A percentile compares a stretch with the other conserved stretches of the same genome.
Evolutionary conservation across 1,140 invertebrate genomes (phyloP).

Genomic region (Rhyzopertha dominica): DNA sequence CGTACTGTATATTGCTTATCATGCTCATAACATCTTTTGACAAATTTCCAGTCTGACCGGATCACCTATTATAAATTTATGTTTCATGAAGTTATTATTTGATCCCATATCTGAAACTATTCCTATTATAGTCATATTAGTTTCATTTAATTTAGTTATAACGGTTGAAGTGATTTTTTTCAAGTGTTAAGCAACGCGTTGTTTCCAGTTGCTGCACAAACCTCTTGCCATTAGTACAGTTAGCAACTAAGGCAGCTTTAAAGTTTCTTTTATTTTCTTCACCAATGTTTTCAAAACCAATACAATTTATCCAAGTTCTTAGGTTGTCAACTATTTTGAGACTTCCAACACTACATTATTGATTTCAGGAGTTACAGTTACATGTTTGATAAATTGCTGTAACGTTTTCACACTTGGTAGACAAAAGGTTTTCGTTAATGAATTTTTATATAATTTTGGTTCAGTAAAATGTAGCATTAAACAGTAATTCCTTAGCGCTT

Average conservation of each 20-base stretch:
- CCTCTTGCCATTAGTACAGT: too few species aligned
- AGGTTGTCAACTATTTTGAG: not conserved
- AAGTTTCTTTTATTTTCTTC: too few species aligned
- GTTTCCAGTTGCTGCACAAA: too few species aligned
- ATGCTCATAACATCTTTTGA: slow-evolving; percentile 8
- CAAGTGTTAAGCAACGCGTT: too few species aligned
- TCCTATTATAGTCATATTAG: too few species aligned
- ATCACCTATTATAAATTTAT: slow-evolving; percentile 1
- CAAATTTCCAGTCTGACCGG: not conserved
- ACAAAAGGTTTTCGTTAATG: slow-evolving; percentile 1
- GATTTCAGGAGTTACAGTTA: slow-evolving; percentile 1
- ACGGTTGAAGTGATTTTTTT: too few species aligned
- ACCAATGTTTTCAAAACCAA: too few species aligned
- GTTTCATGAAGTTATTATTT: slow-evolving; percentile 13
- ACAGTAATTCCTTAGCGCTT: slow-evolving; percentile 3
- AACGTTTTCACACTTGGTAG: not conserved
- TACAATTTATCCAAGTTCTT: too few species aligned
- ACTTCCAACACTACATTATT: slow-evolving; percentile 1
- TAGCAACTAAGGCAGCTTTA: too few species aligned
- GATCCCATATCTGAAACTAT: too few species aligned
- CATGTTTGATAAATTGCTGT: not conserved
- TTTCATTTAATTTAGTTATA: too few species aligned
- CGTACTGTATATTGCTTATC: slow-evolving; percentile 4
- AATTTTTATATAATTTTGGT: slow-evolving; percentile 3
- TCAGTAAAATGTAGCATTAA: slow-evolving; percentile 1